Conservation (phyloP, 2,113 vertebrate species). For the Nyctibius bracteatus region DNA sequence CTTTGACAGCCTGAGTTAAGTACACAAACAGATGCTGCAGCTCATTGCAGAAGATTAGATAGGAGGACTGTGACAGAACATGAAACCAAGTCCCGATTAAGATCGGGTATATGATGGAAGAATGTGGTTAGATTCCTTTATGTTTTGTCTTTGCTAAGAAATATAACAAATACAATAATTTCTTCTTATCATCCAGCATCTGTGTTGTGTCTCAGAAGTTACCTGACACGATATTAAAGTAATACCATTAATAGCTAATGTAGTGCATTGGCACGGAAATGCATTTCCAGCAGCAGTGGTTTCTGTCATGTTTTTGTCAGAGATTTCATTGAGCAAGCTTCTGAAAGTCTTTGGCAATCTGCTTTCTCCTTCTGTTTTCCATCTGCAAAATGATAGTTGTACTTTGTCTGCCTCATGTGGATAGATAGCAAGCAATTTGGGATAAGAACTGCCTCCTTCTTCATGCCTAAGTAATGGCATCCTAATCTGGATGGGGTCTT, state of each 20-base stretch:
- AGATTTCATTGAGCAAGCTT: slow-evolving; percentile 25
- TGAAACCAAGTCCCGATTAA: rapidly evolving
- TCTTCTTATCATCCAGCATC: not conserved
- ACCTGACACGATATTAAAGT: not conserved
- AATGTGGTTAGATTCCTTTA: not conserved
- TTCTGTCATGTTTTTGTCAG: slow-evolving; percentile 40
- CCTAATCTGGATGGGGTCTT: not conserved
- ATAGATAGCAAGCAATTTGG: not conserved
- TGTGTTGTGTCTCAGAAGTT: not conserved
- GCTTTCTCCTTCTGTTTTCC: slow-evolving; percentile 49
- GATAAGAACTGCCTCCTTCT: not conserved
- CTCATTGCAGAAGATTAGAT: not conserved
- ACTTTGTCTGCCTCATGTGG: not conserved
- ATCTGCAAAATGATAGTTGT: slow-evolving; percentile 29
- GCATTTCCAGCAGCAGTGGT: not conserved
- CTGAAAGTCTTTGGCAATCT: slow-evolving; percentile 51
- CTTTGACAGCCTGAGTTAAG: not conserved
- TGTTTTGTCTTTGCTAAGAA: not conserved
- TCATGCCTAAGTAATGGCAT: not conserved
- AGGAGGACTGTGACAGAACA: not conserved
- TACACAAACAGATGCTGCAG: not conserved
- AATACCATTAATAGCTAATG: not conserved
- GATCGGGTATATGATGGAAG: not conserved
- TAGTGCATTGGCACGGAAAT: not conserved
- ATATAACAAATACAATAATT: not conserved